Percentiles rank a stretch among this genome's conserved stretches.
These are phyloP conservation scores for Prosopocoilus inquinatus DNA, from an alignment of 2,888 invertebrate species.

Conservation along the genomic window DNA sequence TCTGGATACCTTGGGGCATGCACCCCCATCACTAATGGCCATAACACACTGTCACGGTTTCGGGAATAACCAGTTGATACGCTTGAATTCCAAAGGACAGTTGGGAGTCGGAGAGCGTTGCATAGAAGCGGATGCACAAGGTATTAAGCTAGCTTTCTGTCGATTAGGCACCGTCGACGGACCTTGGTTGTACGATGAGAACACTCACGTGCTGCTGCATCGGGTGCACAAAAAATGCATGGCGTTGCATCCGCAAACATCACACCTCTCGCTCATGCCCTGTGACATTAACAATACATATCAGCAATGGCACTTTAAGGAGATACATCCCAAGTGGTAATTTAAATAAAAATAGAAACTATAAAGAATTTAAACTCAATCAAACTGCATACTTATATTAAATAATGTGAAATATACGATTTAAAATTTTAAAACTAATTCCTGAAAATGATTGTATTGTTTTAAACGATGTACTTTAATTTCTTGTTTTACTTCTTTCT, in stretches of 20 bases:
- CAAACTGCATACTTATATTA: neutral
- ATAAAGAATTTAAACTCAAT: neutral
- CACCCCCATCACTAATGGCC: slow-evolving; percentile 88
- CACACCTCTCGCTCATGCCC: slow-evolving; percentile 73
- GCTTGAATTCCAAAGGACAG: slow-evolving; percentile 92
- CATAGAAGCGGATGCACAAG: slow-evolving; percentile 83
- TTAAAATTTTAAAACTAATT: too few species aligned
- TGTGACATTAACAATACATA: slow-evolving; percentile 84
- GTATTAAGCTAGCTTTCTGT: slow-evolving; percentile 87
- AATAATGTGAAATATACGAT: neutral
- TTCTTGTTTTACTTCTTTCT: too few species aligned
- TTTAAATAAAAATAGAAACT: slow-evolving; percentile 1
- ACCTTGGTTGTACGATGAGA: slow-evolving; percentile 89
- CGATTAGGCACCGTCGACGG: slow-evolving; percentile 90
- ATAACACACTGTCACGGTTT: slow-evolving; percentile 90
- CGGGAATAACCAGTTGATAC: slow-evolving; percentile 90
- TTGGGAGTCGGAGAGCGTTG: slow-evolving; percentile 95
- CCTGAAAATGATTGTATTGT: too few species aligned
- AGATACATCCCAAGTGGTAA: slow-evolving; percentile 67
- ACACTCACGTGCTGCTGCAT: slow-evolving; percentile 70
- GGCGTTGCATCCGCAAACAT: slow-evolving; percentile 78
- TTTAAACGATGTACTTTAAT: too few species aligned
- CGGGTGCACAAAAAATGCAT: slow-evolving; percentile 78
- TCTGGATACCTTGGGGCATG: slow-evolving; percentile 91
- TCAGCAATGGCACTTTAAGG: slow-evolving; percentile 85